phyloP scores from a whole-genome alignment of 2,888 invertebrate genomes.

The Drosophila acutilabella region DNA sequence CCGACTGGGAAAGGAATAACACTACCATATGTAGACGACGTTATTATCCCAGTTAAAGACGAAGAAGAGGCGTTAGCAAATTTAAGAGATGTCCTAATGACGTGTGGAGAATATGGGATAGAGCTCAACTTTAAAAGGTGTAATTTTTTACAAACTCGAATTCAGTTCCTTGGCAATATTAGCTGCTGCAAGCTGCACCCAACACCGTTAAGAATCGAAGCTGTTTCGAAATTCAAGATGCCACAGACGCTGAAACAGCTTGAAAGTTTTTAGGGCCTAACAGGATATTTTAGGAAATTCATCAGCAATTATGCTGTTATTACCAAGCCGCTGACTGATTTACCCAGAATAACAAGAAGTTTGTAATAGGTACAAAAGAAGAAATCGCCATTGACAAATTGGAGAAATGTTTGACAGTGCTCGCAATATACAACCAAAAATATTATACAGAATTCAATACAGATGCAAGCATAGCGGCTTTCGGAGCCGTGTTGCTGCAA shows the following conservation, averaged over 20 bases:
- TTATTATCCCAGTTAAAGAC: too few relatives aligned
- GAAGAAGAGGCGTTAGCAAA: too few relatives aligned
- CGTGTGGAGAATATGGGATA: background rate
- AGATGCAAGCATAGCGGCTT: conserved; percentile 12
- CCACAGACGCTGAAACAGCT: conserved; percentile 7
- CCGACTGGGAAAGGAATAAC: too few relatives aligned
- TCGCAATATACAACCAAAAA: background rate
- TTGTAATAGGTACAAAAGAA: background rate
- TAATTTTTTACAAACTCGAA: background rate
- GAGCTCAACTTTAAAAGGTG: conserved; percentile 4
- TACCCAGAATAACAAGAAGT: background rate
- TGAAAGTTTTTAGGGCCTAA: conserved; percentile 5
- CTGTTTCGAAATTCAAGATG: conserved; percentile 4
- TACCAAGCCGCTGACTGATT: background rate
- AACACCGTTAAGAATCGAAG: conserved; percentile 1
- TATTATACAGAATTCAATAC: conserved; percentile 8
- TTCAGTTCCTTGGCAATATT: background rate
- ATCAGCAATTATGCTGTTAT: background rate
- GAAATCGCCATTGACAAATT: background rate
- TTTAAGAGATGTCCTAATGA: background rate
- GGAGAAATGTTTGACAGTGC: conserved; percentile 2
- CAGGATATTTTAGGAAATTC: conserved; percentile 5
- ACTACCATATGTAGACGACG: too few relatives aligned
- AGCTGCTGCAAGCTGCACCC: background rate
- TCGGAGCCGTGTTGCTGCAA: conserved; percentile 2